Evolutionary conservation across 2,888 invertebrate genomes (phyloP), one percentile per base, ranked within the genome.

Genomic region (Pyralis farinalis): DNA sequence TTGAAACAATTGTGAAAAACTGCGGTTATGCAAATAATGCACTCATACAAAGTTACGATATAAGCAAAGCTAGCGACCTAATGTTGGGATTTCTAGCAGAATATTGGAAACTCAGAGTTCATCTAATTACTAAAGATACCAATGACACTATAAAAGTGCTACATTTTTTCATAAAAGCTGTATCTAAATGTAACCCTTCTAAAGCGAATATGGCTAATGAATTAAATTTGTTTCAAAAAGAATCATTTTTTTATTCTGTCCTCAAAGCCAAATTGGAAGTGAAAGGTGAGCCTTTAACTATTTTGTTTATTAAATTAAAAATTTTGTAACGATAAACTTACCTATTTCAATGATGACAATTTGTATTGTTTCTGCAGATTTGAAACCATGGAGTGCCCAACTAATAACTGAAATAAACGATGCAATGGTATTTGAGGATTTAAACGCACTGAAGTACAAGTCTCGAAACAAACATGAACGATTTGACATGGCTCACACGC

Each of bases 71-170:
- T 1, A 86, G 83, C 57, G 72, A 79, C 7, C 81, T 78, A 55
- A 84, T 87, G 83, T 54, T 88, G 41, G 88, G 88, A 10, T 87
- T 81, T 47, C 48, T 85, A 20, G 62, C 75, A n/a, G 88, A 88
- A 49, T 85, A 87, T 55, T 81, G 74, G 73, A 86, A 71, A 64
- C 53, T 87, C 0, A 60, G 70, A 58, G 71, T 87, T 8, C 42
- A 53, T 38, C 40, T 63, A 25, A 51, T 25, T 25, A n/a, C 49
- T 6, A 48, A 56, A 35, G 47, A 56, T 6, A 11, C 35, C 3
- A 30, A 28, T 6, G 47, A 43, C n/a, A 45, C 56, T 30, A 57
- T 34, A 37, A 60, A 63, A 51, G 43, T 53, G 0, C 48, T 77
- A 1, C 46, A 49, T 40, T 87, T 80, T 47, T 88, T 88, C 29